These are phyloP conservation scores for Timema cristinae DNA, from an alignment of 2,888 invertebrate genomes.

Conservation along the genomic window DNA sequence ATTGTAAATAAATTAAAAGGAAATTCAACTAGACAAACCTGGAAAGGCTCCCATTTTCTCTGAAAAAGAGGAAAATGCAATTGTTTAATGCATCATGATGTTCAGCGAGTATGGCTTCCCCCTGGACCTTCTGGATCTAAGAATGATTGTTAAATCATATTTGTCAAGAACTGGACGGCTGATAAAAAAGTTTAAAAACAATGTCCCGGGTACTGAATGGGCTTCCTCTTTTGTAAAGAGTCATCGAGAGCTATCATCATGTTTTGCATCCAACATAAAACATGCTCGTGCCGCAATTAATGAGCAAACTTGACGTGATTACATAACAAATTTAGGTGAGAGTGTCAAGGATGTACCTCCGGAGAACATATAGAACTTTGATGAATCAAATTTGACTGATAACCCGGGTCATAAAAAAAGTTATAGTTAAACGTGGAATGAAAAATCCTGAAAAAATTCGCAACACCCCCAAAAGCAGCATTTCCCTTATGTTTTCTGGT, in stretches of 20 bases:
- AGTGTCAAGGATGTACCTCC: constrained; percentile 28
- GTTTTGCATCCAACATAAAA: constrained; percentile 34
- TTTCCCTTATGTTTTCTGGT: constrained; percentile 42
- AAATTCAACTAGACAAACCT: too few relatives aligned
- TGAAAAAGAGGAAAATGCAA: too few relatives aligned
- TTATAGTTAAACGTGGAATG: constrained; percentile 35
- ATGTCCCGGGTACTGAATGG: constrained; percentile 33
- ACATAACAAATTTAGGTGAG: constrained; percentile 30
- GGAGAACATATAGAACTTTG: too few relatives aligned
- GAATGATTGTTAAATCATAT: constrained; percentile 31
- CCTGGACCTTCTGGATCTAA: constrained; percentile 30
- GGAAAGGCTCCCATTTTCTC: too few relatives aligned
- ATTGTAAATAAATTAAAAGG: too few relatives aligned
- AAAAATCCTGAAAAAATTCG: constrained; percentile 42
- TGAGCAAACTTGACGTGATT: constrained; percentile 30
- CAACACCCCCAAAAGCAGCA: constrained; percentile 39
- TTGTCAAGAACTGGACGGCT: constrained; percentile 30
- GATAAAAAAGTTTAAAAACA: constrained; percentile 24
- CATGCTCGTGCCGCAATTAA: constrained; percentile 31
- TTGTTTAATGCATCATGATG: constrained; percentile 31
- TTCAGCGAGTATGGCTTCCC: constrained; percentile 35
- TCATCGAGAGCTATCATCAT: constrained; percentile 19
- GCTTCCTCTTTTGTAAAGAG: constrained; percentile 30
- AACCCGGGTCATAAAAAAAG: constrained; percentile 39
- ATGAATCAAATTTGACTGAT: constrained; percentile 39